These are phyloP conservation scores for Sarcophaga peregrina DNA, from an alignment of 1,140 invertebrate species.

Conservation along the genomic window DNA sequence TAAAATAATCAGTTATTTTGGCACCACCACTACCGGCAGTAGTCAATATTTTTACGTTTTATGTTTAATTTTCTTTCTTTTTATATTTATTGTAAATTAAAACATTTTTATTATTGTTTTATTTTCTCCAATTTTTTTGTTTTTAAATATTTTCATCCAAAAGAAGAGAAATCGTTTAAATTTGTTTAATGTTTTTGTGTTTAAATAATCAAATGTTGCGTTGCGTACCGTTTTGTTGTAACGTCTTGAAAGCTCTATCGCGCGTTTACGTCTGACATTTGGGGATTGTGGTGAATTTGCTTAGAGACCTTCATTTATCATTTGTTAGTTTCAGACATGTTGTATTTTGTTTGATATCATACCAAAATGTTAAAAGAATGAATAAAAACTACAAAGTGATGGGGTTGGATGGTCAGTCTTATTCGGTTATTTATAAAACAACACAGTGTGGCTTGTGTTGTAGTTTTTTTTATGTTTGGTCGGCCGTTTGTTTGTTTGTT, in stretches of 20 bases:
- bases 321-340: conserved; percentile 16
- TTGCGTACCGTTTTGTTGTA: conserved; percentile 31
- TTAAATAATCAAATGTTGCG: not conserved
- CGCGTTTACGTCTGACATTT: conserved; percentile 39
- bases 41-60: not conserved
- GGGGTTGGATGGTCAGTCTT: not conserved
- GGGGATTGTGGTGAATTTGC: conserved; percentile 24
- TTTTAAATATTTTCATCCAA: not conserved
- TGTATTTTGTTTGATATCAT: conserved; percentile 32
- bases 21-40: too few relatives aligned
- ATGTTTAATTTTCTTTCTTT: not conserved
- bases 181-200: not conserved
- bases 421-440: not conserved
- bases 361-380: not conserved
- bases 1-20: too few relatives aligned
- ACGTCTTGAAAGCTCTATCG: conserved; percentile 33
- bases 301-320: conserved; percentile 13
- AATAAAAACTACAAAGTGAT: not conserved
- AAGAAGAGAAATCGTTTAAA: conserved; percentile 9
- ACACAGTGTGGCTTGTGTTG: too few relatives aligned
- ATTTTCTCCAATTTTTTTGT: not conserved
- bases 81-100: conserved; percentile 10
- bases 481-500: too few relatives aligned
- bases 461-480: too few relatives aligned
- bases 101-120: not conserved